Conservation (phyloP, 2,113 vertebrate genomes). For the Archocentrus centrarchus region DNA sequence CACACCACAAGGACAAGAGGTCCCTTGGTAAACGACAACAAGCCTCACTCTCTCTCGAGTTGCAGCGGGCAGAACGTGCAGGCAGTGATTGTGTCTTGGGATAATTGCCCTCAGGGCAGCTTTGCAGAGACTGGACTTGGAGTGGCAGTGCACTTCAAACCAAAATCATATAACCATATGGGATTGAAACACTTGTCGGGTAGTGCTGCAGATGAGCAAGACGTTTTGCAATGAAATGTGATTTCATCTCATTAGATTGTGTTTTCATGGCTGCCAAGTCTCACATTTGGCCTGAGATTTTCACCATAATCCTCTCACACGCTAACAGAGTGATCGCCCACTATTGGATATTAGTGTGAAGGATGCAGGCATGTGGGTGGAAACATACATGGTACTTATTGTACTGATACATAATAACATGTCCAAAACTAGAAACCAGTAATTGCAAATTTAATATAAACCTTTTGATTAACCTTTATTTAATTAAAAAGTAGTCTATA, state of each 20-base stretch:
- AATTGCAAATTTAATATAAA: neutral
- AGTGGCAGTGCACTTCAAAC: slow-evolving; percentile 43
- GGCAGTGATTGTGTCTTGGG: slow-evolving; percentile 41
- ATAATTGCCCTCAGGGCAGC: slow-evolving; percentile 50
- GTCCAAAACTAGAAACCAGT: neutral
- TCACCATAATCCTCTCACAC: slow-evolving; percentile 42
- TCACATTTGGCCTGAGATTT: slow-evolving; percentile 43
- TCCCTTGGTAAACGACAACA: slow-evolving; percentile 67
- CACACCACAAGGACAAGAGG: slow-evolving; percentile 73
- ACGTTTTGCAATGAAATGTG: slow-evolving; percentile 36
- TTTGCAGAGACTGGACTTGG: slow-evolving; percentile 11
- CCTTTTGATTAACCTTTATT: neutral
- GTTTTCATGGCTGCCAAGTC: slow-evolving; percentile 50
- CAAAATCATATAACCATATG: slow-evolving; percentile 47
- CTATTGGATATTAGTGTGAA: slow-evolving; percentile 14
- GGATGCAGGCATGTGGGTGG: neutral
- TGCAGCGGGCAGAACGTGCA: slow-evolving; percentile 12
- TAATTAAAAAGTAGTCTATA: neutral
- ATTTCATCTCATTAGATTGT: slow-evolving; percentile 63
- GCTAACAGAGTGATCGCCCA: slow-evolving; percentile 44
- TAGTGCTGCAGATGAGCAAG: slow-evolving; percentile 48
- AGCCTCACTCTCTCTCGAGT: slow-evolving; percentile 14
- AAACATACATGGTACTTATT: neutral
- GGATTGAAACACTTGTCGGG: slow-evolving; percentile 55
- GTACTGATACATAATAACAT: neutral